Percentiles rank a stretch among this genome's conserved stretches.
Conservation (phyloP, 2,888 invertebrate species). For the Andrena trimmerana region DNA sequence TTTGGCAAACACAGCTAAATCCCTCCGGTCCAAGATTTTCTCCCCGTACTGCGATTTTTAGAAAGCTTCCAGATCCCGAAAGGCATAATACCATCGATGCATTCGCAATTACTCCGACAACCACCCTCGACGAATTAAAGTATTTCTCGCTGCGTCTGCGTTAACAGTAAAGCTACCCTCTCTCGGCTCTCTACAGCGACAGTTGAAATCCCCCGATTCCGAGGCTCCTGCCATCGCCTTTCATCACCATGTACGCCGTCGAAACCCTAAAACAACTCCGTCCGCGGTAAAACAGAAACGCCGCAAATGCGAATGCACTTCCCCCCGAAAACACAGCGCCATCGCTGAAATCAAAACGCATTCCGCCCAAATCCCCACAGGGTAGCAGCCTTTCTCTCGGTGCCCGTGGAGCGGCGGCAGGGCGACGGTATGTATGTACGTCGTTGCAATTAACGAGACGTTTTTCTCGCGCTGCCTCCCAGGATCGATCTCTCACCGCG, state of each 20-base stretch:
- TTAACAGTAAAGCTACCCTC: too few relatives aligned
- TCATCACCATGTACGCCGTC: too few relatives aligned
- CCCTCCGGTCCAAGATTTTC: background rate
- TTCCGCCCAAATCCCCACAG: background rate
- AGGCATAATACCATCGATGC: too few relatives aligned
- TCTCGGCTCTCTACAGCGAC: too few relatives aligned
- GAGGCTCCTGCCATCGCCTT: background rate
- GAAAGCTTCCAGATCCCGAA: too few relatives aligned
- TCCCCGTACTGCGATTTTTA: too few relatives aligned
- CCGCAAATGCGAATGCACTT: background rate
- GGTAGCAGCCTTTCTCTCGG: too few relatives aligned
- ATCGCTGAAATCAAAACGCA: background rate
- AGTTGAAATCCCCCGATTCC: background rate
- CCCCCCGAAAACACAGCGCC: background rate
- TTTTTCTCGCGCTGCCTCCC: conserved; percentile 37
- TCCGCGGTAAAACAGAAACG: background rate
- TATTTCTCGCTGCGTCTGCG: too few relatives aligned
- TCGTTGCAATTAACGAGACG: conserved; percentile 44
- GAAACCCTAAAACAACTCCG: background rate
- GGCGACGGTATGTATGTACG: too few relatives aligned
- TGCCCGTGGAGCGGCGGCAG: too few relatives aligned
- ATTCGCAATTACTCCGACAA: too few relatives aligned
- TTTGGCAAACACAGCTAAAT: background rate
- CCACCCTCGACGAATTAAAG: too few relatives aligned
- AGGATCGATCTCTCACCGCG: conserved; percentile 42